Conservation (phyloP, 2,888 invertebrate species). For the Eumerus sabulonum region DNA sequence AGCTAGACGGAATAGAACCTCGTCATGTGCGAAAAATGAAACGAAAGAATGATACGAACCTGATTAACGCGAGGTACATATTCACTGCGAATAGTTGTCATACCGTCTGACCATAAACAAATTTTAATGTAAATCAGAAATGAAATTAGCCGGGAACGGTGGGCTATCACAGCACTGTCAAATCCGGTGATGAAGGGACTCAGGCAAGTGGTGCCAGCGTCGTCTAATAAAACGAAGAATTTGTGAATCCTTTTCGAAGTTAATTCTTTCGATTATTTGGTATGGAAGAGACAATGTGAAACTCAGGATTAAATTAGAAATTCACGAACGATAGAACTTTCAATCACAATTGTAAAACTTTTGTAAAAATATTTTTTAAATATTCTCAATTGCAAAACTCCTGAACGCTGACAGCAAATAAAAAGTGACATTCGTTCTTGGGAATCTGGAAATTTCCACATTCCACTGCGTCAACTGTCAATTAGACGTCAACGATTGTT, state of each 20-base stretch:
- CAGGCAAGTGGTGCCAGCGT: too few relatives aligned
- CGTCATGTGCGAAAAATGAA: not conserved
- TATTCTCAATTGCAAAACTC: too few relatives aligned
- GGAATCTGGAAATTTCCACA: not conserved
- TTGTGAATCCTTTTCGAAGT: too few relatives aligned
- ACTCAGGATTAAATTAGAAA: too few relatives aligned
- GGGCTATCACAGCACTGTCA: not conserved
- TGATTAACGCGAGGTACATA: slow-evolving; percentile 80
- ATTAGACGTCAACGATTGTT: slow-evolving; percentile 2
- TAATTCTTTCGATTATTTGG: too few relatives aligned
- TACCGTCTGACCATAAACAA: not conserved
- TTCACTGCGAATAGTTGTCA: slow-evolving; percentile 72
- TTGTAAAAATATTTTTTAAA: too few relatives aligned
- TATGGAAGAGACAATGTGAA: too few relatives aligned
- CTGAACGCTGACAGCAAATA: not conserved
- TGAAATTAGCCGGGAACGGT: not conserved
- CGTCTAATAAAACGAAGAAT: too few relatives aligned
- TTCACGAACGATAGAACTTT: too few relatives aligned
- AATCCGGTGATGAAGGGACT: too few relatives aligned
- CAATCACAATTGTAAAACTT: too few relatives aligned
- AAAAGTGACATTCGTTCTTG: too few relatives aligned
- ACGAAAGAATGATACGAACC: slow-evolving; percentile 72
- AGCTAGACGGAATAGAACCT: slow-evolving; percentile 79
- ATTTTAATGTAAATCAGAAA: not conserved
- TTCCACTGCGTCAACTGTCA: slow-evolving; percentile 1